These are phyloP conservation scores for Phoxinus dragarum DNA, from an alignment of 2,797 vertebrate species.

Conservation along the genomic window DNA sequence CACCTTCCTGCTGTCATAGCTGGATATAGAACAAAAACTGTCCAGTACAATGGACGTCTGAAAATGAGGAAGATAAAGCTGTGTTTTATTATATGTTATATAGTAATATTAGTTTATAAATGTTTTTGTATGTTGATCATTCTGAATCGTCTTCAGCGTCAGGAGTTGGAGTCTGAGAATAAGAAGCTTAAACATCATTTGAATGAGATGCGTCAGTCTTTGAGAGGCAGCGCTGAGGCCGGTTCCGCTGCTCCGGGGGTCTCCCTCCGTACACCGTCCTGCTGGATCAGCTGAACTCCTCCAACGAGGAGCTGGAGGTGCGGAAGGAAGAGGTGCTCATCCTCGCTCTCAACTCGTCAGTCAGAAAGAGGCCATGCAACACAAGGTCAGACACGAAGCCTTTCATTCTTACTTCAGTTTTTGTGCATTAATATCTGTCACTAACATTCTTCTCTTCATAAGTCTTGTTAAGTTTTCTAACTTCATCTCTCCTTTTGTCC, in stretches of 20 bases:
- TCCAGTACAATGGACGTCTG: background rate
- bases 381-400: slow-evolving; percentile 83
- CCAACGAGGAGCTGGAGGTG: slow-evolving; percentile 95
- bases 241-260: slow-evolving; percentile 86
- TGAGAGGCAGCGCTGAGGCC: slow-evolving; percentile 82
- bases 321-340: slow-evolving; percentile 98
- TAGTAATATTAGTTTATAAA: background rate
- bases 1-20: background rate
- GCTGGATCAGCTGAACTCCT: slow-evolving; percentile 91
- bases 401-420: background rate
- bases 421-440: background rate
- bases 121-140: background rate
- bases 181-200: slow-evolving; percentile 96
- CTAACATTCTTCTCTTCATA: slow-evolving; percentile 66
- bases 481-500: slow-evolving; percentile 77
- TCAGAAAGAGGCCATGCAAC: slow-evolving; percentile 95
- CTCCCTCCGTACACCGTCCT: slow-evolving; percentile 92
- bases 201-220: slow-evolving; percentile 89
- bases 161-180: slow-evolving; percentile 98
- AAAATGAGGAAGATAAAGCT: background rate
- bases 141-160: slow-evolving; percentile 79
- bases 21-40: background rate
- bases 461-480: slow-evolving; percentile 60
- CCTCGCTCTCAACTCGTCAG: slow-evolving; percentile 96
- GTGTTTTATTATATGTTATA: background rate